A percentile compares a stretch with the other conserved stretches of the same genome.
These are phyloP conservation scores for Resseliella maxima DNA, from an alignment of 2,888 invertebrate genomes.

Conservation along the genomic window DNA sequence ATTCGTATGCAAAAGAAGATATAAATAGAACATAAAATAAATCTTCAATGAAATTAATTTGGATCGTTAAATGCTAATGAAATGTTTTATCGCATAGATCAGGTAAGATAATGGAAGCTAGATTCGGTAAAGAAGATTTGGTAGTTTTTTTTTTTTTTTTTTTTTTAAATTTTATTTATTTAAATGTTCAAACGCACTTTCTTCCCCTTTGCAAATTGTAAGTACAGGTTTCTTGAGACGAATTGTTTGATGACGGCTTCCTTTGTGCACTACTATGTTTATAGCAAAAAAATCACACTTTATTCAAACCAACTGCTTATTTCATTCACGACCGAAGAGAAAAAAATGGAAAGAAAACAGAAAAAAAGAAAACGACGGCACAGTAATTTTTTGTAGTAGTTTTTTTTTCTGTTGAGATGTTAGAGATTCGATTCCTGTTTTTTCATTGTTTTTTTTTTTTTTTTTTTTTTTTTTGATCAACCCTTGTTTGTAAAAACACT, in stretches of 20 bases:
- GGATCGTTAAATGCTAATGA: conserved; percentile 51
- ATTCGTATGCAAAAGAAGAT: conserved; percentile 5
- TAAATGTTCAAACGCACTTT: background rate
- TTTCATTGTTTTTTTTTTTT: background rate
- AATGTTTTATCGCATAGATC: conserved; percentile 9
- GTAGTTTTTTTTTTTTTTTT: background rate
- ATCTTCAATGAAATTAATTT: conserved; percentile 56
- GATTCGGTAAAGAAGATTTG: background rate
- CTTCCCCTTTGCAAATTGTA: background rate
- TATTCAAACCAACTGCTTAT: conserved; percentile 16
- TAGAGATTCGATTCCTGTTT: background rate
- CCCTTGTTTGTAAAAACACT: background rate
- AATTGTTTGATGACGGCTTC: conserved; percentile 8
- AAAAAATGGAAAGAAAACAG: background rate
- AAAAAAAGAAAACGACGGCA: conserved; percentile 29
- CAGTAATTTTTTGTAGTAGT: background rate
- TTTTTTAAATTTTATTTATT: too few relatives aligned
- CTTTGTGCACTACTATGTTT: background rate
- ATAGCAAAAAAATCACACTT: conserved; percentile 44
- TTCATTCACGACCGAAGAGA: background rate
- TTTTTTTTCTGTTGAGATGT: background rate
- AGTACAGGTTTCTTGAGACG: conserved; percentile 2
- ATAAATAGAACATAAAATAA: conserved; percentile 56
- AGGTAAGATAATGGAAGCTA: conserved; percentile 37
- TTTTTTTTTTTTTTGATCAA: background rate